phyloP scores from a whole-genome alignment of 2,797 vertebrate species.

The Argyrosomus regius region DNA sequence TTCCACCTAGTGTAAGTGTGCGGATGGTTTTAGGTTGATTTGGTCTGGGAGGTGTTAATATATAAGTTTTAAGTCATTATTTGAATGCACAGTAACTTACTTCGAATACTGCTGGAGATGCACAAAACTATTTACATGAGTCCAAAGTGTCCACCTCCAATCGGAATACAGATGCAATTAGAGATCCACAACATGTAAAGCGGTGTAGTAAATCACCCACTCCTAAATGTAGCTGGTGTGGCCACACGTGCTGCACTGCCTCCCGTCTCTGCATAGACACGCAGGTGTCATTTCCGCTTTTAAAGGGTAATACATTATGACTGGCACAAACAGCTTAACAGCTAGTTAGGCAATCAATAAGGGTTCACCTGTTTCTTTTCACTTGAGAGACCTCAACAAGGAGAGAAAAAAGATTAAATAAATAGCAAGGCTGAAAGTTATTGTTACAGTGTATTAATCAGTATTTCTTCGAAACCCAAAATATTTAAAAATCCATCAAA shows the following conservation, averaged over 20 bases:
- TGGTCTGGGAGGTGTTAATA: slow-evolving; percentile 5
- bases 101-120: slow-evolving; percentile 22
- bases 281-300: slow-evolving; percentile 41
- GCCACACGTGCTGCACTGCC: slow-evolving; percentile 29
- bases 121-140: slow-evolving; percentile 43
- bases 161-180: slow-evolving; percentile 15
- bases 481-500: slow-evolving; percentile 45
- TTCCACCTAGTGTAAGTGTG: not conserved
- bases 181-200: slow-evolving; percentile 28
- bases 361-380: slow-evolving; percentile 29
- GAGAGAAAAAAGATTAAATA: slow-evolving; percentile 32
- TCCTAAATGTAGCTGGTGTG: slow-evolving; percentile 19
- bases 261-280: slow-evolving; percentile 38
- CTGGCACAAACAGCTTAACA: slow-evolving; percentile 34
- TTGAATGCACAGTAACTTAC: not conserved
- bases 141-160: not conserved
- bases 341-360: slow-evolving; percentile 41
- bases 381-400: slow-evolving; percentile 29
- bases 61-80: slow-evolving; percentile 3
- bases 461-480: slow-evolving; percentile 25
- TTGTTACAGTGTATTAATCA: slow-evolving; percentile 18
- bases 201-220: slow-evolving; percentile 1
- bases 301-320: slow-evolving; percentile 60
- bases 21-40: slow-evolving; percentile 14
- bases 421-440: slow-evolving; percentile 34